Base-by-base conservation (phyloP, 37 sponge, comb jelly and placozoan species). In the Haliclona indistincta region DNA sequence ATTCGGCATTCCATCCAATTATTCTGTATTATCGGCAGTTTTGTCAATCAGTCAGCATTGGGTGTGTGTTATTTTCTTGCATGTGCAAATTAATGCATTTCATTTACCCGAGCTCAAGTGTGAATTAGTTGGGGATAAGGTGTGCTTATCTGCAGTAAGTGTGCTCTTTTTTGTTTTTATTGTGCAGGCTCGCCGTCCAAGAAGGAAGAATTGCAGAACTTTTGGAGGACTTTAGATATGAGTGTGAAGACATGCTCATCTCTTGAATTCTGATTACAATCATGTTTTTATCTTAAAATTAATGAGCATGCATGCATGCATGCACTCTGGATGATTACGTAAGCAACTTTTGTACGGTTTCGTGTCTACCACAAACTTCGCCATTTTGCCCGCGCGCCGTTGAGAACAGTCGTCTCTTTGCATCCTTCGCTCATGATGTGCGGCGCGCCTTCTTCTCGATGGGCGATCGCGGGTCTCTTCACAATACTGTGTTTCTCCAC, bases 151-250 rank as follows among this genome's bases (percentile, higher is more conserved):
- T 68, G 43, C 15, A 35, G 43, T 61, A 29, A 6, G 38, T 79
- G 60, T 37, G 3, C 32, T 61, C 38, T 35, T 68, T 2, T 51
- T 34, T 17, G 23, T 4, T 7, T 1, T 70, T 23, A 38, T 30
- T 30, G 2, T 36, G 11, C 26, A 88, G 83, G 43, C 62, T 88
- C n/a, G 70, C 83, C 34, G 47, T 26, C 25, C 28, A 56, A 17
- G 89, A 88, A 44, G 83, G 77, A 25, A 34, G 25, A 6, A 82
- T 88, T 75, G 83, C 89, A 43, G 71, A 56, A 35, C 67, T 82
- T 29, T 7, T 88, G 35, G 53, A 73, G 47, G 89, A 88, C 25
- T 56, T 88, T 19, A 76, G 74, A 47, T 88, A 54, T 73, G 89
- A 88, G 40, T 78, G 74, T 73, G 89, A 88, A 63, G 49, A 70